Evolutionary conservation across 2,113 vertebrate species (phyloP).

Genomic region (Heterotilapia buettikoferi): DNA sequence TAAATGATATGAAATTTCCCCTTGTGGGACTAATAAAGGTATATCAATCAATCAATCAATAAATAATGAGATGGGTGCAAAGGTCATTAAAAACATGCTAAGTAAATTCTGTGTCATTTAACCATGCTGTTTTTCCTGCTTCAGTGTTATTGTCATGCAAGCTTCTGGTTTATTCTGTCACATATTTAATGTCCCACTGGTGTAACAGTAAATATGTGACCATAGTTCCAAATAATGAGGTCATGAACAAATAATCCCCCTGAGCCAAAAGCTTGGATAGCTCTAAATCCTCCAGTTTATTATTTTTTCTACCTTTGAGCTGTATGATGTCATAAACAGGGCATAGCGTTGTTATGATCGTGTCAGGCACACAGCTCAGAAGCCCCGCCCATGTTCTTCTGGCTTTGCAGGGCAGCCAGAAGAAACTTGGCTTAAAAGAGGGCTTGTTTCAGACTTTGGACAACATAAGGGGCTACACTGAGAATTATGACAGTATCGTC

Average conservation of each 20-base stretch:
- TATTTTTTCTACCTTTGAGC: background rate
- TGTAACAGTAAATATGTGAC: background rate
- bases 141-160: background rate
- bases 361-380: background rate
- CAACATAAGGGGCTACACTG: background rate
- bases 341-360: background rate
- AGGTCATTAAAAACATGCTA: background rate
- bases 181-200: background rate
- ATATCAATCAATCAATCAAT: too few relatives aligned
- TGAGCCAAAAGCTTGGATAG: background rate
- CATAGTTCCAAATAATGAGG: background rate
- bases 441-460: background rate
- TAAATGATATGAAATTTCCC: too few relatives aligned
- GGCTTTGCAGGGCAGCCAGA: background rate
- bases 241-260: background rate
- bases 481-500: background rate
- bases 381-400: rapidly evolving
- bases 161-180: background rate
- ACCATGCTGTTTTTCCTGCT: background rate
- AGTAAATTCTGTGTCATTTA: background rate
- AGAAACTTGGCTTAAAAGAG: background rate
- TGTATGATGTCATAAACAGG: background rate
- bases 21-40: too few relatives aligned
- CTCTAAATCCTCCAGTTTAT: background rate
- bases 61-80: background rate